Evolutionary conservation across 2,888 invertebrate genomes (phyloP).

Genomic region (Thecocarcelia acutangulata): DNA sequence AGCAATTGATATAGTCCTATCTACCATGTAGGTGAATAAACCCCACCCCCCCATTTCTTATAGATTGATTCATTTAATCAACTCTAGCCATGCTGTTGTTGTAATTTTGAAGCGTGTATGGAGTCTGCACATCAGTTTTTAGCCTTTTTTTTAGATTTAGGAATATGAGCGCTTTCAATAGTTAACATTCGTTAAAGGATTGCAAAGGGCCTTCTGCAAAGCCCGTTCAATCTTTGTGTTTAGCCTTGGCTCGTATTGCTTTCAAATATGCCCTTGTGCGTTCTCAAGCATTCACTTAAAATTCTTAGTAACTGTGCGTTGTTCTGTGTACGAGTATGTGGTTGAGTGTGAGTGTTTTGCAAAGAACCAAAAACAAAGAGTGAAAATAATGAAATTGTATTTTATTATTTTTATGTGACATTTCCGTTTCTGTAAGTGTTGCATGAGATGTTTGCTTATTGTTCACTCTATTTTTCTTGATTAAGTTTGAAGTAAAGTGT

Average conservation of each 20-base stretch:
- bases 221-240: too few species aligned
- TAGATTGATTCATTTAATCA: too few species aligned
- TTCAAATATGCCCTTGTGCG: not conserved
- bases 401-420: constrained; percentile 45
- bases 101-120: too few species aligned
- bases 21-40: too few species aligned
- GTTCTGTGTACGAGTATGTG: not conserved
- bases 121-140: too few species aligned
- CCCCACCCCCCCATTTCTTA: too few species aligned
- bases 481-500: not conserved
- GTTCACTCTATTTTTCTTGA: not conserved
- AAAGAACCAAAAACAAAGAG: not conserved
- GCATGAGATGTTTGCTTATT: constrained; percentile 27
- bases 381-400: constrained; percentile 12
- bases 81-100: too few species aligned
- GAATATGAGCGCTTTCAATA: too few species aligned
- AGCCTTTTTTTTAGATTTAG: constrained; percentile 1
- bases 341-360: not conserved
- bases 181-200: too few species aligned
- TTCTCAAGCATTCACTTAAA: not conserved
- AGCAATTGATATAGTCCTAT: too few species aligned
- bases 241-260: not conserved
- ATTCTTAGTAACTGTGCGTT: not conserved
- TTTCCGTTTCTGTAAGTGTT: constrained; percentile 48
- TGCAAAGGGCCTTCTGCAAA: too few species aligned